Percentiles rank a stretch among this genome's conserved stretches.
These are phyloP conservation scores for Xenopus borealis DNA, from an alignment of 2,113 vertebrate species.

Conservation along the genomic window DNA sequence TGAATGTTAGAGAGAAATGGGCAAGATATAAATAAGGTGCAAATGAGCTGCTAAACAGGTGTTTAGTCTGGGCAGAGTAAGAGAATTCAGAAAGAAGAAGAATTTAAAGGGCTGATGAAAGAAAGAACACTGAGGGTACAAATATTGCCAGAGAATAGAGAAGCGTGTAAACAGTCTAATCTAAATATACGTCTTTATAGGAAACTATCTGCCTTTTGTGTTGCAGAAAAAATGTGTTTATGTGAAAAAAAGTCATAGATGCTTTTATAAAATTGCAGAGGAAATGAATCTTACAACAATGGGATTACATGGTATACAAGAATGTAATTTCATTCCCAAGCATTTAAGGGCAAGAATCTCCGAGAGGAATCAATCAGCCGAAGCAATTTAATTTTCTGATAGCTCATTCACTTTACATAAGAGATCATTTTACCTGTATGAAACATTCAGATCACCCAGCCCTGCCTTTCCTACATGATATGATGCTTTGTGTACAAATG, in stretches of 20 bases:
- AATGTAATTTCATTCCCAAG: slow-evolving; percentile 28
- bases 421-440: slow-evolving; percentile 20
- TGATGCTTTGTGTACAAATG: not conserved
- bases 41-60: too few relatives aligned
- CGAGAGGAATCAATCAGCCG: slow-evolving; percentile 21
- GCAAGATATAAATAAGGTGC: too few relatives aligned
- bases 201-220: too few relatives aligned
- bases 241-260: not conserved
- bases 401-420: slow-evolving; percentile 13
- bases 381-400: slow-evolving; percentile 18
- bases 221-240: too few relatives aligned
- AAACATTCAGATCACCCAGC: not conserved
- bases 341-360: not conserved
- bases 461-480: slow-evolving; percentile 5
- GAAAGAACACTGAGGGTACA: too few relatives aligned
- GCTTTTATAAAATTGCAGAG: slow-evolving; percentile 9
- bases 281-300: slow-evolving; percentile 25
- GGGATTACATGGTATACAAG: slow-evolving; percentile 30
- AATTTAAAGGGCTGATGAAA: too few relatives aligned
- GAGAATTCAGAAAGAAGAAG: too few relatives aligned
- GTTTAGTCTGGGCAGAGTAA: too few relatives aligned
- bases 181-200: too few relatives aligned
- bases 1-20: too few relatives aligned
- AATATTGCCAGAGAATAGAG: too few relatives aligned
- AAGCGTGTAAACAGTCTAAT: too few relatives aligned